phyloP scores from a whole-genome alignment of 2,797 vertebrate genomes.

The Sebastiscus albofasciatus region DNA sequence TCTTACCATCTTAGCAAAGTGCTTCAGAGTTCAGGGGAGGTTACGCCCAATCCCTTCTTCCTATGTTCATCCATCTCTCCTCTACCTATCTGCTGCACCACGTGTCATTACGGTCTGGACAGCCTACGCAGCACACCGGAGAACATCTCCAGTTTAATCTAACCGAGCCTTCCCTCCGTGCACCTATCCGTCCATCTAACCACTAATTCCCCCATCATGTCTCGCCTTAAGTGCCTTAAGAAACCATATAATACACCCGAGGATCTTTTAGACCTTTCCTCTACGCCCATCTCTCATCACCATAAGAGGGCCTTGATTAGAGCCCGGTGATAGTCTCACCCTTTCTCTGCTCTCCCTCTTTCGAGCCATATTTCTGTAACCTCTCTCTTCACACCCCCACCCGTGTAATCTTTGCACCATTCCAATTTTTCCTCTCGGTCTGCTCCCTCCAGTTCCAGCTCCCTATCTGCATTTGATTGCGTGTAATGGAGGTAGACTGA shows the following conservation, averaged over 20 bases:
- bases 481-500: constrained; percentile 69
- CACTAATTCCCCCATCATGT: constrained; percentile 23
- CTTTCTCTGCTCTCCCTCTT: constrained; percentile 33
- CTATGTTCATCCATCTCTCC: constrained; percentile 3
- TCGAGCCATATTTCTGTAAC: constrained; percentile 27
- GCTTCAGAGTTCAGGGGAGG: constrained; percentile 14
- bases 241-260: constrained; percentile 45
- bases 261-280: constrained; percentile 56
- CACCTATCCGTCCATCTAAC: constrained; percentile 15
- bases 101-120: constrained; percentile 29
- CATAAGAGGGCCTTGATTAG: constrained; percentile 63
- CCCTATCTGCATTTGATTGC: constrained; percentile 75
- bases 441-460: constrained; percentile 45
- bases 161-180: neutral
- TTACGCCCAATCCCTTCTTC: neutral
- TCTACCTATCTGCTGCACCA: neutral
- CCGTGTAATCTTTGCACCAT: constrained; percentile 60
- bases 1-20: constrained; percentile 20
- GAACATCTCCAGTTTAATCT: constrained; percentile 33
- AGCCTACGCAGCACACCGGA: neutral
- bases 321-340: constrained; percentile 53
- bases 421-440: constrained; percentile 51
- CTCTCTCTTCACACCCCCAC: constrained; percentile 20
- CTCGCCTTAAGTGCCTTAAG: constrained; percentile 41
- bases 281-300: constrained; percentile 36